Evolutionary conservation across 2,888 invertebrate genomes (phyloP), one percentile per base, ranked within the genome.

Genomic region (Stictocephala bisonia): DNA sequence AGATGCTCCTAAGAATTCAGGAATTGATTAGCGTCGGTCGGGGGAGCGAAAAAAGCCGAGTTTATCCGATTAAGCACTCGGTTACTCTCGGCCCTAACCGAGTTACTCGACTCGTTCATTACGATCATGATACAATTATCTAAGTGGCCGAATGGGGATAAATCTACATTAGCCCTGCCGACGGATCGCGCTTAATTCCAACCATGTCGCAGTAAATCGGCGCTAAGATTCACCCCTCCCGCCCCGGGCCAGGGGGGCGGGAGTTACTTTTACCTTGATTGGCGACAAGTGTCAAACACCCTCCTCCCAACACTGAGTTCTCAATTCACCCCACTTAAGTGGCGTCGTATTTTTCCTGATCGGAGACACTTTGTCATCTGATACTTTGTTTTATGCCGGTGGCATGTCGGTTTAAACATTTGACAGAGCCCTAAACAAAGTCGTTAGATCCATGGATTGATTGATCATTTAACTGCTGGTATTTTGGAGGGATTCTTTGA

Each of bases 1-100:
- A 60, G 60, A 60, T 60, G 60, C 60, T 60, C 22, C 60, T 60
- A 60, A 60, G 60, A 35, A 60, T 35, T 60, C 22, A 31, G 13
- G 60, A 60, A 60, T 60, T 60, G 60, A 60, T 60, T 60, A 60
- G 60, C 60, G 22, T 22, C 29, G 13, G 1, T 40, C 31, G 60
- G 40, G 64, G 44, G 64, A 44, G 64, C 64, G 64, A 64, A 64
- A 64, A 56, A 64, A 64, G 41, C 44, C 44, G 64, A 64, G 41
- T 44, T 41, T 64, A 64, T 64, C 64, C 64, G 64, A 64, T 64
- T 64, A 64, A 27, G 41, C 24, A 44, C 26, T 64, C 64, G 64
- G 64, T 64, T 64, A 44, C 41, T 64, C 64, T 64, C 64, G 64
- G 64, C 41, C 44, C 44, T 64, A 64, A 64, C 44, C 27, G 26